These are phyloP conservation scores for Lipophrys pholis DNA, from an alignment of 2,113 vertebrate species.

Conservation along the genomic window DNA sequence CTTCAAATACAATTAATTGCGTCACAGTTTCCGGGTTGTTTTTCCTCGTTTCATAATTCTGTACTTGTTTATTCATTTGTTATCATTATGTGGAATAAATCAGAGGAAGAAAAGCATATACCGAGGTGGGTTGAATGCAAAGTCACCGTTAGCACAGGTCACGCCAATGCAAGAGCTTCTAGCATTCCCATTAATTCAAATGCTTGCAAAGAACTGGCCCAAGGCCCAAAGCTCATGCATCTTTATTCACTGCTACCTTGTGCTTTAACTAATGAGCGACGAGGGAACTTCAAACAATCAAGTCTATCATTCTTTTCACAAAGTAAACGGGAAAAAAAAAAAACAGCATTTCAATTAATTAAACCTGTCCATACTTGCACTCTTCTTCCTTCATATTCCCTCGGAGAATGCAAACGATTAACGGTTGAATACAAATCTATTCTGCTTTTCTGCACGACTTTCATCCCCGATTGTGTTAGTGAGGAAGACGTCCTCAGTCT, in stretches of 20 bases:
- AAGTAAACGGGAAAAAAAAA: slow-evolving; percentile 55
- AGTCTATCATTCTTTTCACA: slow-evolving; percentile 64
- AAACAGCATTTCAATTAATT: slow-evolving; percentile 69
- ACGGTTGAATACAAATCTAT: slow-evolving; percentile 63
- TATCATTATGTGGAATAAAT: slow-evolving; percentile 36
- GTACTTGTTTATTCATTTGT: background rate
- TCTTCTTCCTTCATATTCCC: slow-evolving; percentile 19
- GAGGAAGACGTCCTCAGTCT: slow-evolving; percentile 35
- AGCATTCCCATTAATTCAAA: slow-evolving; percentile 66
- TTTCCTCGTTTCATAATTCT: background rate
- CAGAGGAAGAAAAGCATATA: background rate
- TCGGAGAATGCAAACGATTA: slow-evolving; percentile 70
- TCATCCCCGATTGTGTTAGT: slow-evolving; percentile 32
- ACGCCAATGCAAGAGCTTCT: slow-evolving; percentile 51
- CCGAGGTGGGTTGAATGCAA: slow-evolving; percentile 30
- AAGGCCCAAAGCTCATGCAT: slow-evolving; percentile 50
- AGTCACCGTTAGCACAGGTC: slow-evolving; percentile 56
- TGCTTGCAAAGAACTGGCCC: slow-evolving; percentile 53
- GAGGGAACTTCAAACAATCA: slow-evolving; percentile 72
- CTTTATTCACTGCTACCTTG: slow-evolving; percentile 68
- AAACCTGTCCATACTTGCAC: slow-evolving; percentile 59
- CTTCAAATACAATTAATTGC: slow-evolving; percentile 30
- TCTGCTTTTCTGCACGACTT: slow-evolving; percentile 34
- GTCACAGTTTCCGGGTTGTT: slow-evolving; percentile 3
- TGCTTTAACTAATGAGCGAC: slow-evolving; percentile 75